Base-by-base conservation (phyloP, 1,140 invertebrate genomes). In the Apis florea region DNA sequence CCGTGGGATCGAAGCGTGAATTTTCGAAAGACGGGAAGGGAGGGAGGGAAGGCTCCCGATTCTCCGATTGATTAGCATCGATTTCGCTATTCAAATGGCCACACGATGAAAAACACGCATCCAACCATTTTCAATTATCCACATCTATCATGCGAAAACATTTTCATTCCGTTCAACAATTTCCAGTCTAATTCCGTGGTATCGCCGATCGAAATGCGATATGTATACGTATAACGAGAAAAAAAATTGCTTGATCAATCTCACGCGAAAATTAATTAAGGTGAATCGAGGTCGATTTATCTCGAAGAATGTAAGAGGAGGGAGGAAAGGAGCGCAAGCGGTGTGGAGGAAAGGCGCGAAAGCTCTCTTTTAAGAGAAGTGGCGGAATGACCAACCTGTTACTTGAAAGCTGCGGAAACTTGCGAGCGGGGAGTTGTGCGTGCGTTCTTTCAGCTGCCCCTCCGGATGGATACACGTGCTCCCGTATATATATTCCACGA, bases 301-400 rank as follows among this genome's bases (percentile, higher is more conserved):
- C 61, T n/a, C 11, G 49, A 10, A 53, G 51, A 53, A 53, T 15
- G 6, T 17, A 26, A 9, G 2, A 17, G 26, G 24, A 26, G 24
- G 24, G 15, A 3, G 24, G 13, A 8, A 9, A n/a, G 31, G 13
- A 53, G 31, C 4, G 31, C 4, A 31, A 31, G 31, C 31, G 31
- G 3, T 3, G 31, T 2, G 31, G 53, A 58, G 19, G 73, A 67
- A 81, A 54, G 54, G 79, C 80, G 74, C 74, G 63, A 81, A 58
- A 81, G 53, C 40, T 56, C n/a, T n/a, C n/a, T n/a, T 69, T 77
- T 76, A 63, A 63, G 61, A 76, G 58, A 64, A 54, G 58, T 54
- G 56, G n/a, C 74, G 47, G 56, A 61, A 82, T 82, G 74, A 93
- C 92, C 92, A 93, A 93, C 93, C 93, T 93, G 93, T 93, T 93